These are phyloP conservation scores for Cartodere bifasciata DNA, from an alignment of 2,888 invertebrate genomes.

Conservation along the genomic window DNA sequence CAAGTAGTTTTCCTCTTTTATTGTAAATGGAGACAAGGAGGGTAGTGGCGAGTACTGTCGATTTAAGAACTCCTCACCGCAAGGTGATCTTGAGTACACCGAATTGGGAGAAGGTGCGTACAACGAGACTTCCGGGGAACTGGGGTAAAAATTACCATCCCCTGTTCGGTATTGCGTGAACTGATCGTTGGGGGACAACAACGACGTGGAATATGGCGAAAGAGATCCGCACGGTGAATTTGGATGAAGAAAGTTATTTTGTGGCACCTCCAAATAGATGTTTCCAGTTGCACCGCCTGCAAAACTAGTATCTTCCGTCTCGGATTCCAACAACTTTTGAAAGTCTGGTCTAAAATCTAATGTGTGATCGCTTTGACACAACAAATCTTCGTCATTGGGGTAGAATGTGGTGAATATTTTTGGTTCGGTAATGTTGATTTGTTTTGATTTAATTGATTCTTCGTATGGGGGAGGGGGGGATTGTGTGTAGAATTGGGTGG, in stretches of 20 bases:
- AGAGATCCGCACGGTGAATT: slow-evolving; percentile 25
- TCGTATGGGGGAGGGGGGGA: slow-evolving; percentile 32
- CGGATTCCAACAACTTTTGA: slow-evolving; percentile 28
- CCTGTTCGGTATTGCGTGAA: slow-evolving; percentile 38
- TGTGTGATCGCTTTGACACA: slow-evolving; percentile 19
- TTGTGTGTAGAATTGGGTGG: slow-evolving; percentile 29
- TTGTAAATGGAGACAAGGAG: slow-evolving; percentile 37
- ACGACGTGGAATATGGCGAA: slow-evolving; percentile 35
- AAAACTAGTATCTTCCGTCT: slow-evolving; percentile 19
- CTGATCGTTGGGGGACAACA: slow-evolving; percentile 36
- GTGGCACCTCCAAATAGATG: slow-evolving; percentile 34
- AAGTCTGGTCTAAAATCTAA: slow-evolving; percentile 31
- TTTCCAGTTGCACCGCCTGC: slow-evolving; percentile 34
- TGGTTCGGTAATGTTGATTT: too few species aligned
- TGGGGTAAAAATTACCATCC: slow-evolving; percentile 34
- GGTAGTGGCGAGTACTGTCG: slow-evolving; percentile 32
- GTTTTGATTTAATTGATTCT: slow-evolving; percentile 29
- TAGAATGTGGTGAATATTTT: slow-evolving; percentile 31
- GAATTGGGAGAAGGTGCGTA: slow-evolving; percentile 40
- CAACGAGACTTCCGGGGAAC: slow-evolving; percentile 38
- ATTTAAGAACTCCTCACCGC: slow-evolving; percentile 36
- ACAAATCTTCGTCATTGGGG: slow-evolving; percentile 23
- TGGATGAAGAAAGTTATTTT: slow-evolving; percentile 25
- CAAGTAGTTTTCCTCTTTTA: slow-evolving; percentile 30
- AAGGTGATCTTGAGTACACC: slow-evolving; percentile 44